Percentiles rank a stretch among this genome's conserved stretches.
Evolutionary conservation across 2,113 vertebrate species (phyloP).

Genomic region (Montifringilla adamsi): DNA sequence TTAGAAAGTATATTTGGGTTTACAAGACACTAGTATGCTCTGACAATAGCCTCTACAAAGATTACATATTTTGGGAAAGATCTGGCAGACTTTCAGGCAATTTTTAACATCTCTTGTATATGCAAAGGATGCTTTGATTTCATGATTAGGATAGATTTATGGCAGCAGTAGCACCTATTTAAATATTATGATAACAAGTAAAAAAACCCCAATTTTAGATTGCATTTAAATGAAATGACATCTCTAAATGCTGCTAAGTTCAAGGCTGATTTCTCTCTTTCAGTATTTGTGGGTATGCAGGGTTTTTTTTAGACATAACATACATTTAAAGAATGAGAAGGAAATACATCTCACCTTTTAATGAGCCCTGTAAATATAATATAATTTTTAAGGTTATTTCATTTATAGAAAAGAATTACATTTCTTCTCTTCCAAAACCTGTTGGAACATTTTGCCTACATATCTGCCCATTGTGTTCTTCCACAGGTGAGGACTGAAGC

Average conservation of each 20-base stretch:
- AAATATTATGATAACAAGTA: background rate
- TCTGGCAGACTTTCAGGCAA: slow-evolving; percentile 30
- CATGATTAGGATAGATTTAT: slow-evolving; percentile 26
- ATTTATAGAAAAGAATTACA: background rate
- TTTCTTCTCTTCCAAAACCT: background rate
- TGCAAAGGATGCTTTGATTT: slow-evolving; percentile 45
- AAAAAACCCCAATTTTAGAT: background rate
- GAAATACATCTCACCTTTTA: background rate
- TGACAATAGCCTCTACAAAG: slow-evolving; percentile 13
- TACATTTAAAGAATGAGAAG: background rate
- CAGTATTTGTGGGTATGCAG: background rate
- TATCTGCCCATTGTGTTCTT: background rate
- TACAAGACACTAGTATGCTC: background rate
- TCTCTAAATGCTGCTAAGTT: background rate
- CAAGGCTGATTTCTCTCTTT: background rate
- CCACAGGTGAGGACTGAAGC: background rate
- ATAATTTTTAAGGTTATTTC: background rate
- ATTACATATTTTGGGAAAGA: background rate
- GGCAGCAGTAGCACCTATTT: slow-evolving; percentile 5
- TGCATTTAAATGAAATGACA: background rate
- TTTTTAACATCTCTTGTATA: slow-evolving; percentile 50
- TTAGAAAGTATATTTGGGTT: background rate
- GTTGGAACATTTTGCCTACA: background rate
- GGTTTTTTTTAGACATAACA: background rate
- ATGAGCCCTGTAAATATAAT: background rate